Evolutionary conservation across 1,140 invertebrate species (phyloP), one percentile per base, ranked within the genome.

Genomic region (Stenopsyche tienmushanensis): DNA sequence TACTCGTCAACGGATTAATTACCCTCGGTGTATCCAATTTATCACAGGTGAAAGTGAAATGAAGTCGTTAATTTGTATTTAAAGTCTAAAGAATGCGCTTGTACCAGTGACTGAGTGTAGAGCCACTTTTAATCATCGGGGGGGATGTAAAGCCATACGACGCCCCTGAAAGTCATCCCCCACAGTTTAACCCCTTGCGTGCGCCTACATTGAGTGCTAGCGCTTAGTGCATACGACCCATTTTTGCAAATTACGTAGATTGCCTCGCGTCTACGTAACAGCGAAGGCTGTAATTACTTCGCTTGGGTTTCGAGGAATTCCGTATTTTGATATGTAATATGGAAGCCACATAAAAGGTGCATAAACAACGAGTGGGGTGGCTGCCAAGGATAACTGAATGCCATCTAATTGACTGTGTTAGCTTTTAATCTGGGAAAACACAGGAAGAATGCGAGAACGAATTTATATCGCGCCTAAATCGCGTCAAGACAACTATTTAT

Each of bases 311-410:
- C 18, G 54, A 5, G 26, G 39, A 34, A 18, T 34, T 10, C n/a
- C 25, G 58, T 62, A 62, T 62, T 62, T 52, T 34, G 59, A 62
- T 52, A 62, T 39, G 41, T 62, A 20, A 62, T 26, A 21, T n/a
- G 26, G 59, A 62, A 62, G 59, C 59, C 59, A 1, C 29, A 62
- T 23, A 52, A 62, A 62, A 26, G 2, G 29, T 18, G 45, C 13
- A 21, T 41, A 18, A 39, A 23, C 41, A 60, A 57, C 23, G 54
- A 10, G 41, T 54, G n/a, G 41, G 13, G 18, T 44, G 18, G n/a
- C n/a, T n/a, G n/a, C n/a, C n/a, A n/a, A n/a, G n/a, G n/a, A n/a
- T n/a, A n/a, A n/a, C n/a, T n/a, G n/a, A n/a, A n/a, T n/a, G n/a
- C n/a, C n/a, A n/a, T n/a, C n/a, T n/a, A n/a, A n/a, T n/a, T n/a